phyloP scores from a whole-genome alignment of 1,140 invertebrate genomes.

The Drosophila bipectinata region DNA sequence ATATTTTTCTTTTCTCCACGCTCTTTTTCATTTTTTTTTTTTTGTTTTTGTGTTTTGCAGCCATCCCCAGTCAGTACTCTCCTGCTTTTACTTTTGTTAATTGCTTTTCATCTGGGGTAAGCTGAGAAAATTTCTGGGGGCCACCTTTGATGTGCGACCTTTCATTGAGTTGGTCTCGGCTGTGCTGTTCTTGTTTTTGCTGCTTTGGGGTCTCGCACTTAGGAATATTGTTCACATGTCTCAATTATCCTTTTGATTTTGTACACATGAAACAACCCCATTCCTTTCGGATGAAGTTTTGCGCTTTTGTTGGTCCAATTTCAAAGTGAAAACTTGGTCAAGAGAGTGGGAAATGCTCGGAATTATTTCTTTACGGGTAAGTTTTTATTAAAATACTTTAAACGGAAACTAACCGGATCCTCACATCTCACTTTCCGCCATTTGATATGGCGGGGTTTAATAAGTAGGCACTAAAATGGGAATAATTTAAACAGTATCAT shows the following conservation, averaged over 20 bases:
- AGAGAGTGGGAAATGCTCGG: too few species aligned
- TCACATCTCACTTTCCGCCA: background rate
- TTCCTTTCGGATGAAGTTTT: slow-evolving; percentile 25
- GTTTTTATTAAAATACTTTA: slow-evolving; percentile 35
- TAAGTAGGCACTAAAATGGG: slow-evolving; percentile 18
- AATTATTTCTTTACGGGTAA: slow-evolving; percentile 23
- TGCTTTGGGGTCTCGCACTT: slow-evolving; percentile 57
- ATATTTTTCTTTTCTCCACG: slow-evolving; percentile 45
- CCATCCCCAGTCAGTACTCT: slow-evolving; percentile 20
- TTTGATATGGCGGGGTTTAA: background rate
- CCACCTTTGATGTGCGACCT: slow-evolving; percentile 71
- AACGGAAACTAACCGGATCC: slow-evolving; percentile 1
- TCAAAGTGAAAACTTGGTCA: slow-evolving; percentile 64
- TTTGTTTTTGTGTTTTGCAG: background rate
- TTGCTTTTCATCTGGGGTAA: slow-evolving; percentile 68
- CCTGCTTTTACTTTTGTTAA: slow-evolving; percentile 63
- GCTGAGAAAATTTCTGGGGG: slow-evolving; percentile 32
- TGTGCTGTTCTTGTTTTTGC: slow-evolving; percentile 6
- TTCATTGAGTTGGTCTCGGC: slow-evolving; percentile 27
- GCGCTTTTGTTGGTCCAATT: slow-evolving; percentile 61
- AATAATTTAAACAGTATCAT: slow-evolving; percentile 50
- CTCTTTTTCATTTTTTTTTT: slow-evolving; percentile 8
- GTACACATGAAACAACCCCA: slow-evolving; percentile 40
- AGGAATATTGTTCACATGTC: slow-evolving; percentile 79
- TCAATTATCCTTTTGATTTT: slow-evolving; percentile 77